A percentile compares a stretch with the other conserved stretches of the same genome.
These are phyloP conservation scores for Hoplodrina blanda DNA, from an alignment of 2,888 invertebrate species.

Conservation along the genomic window DNA sequence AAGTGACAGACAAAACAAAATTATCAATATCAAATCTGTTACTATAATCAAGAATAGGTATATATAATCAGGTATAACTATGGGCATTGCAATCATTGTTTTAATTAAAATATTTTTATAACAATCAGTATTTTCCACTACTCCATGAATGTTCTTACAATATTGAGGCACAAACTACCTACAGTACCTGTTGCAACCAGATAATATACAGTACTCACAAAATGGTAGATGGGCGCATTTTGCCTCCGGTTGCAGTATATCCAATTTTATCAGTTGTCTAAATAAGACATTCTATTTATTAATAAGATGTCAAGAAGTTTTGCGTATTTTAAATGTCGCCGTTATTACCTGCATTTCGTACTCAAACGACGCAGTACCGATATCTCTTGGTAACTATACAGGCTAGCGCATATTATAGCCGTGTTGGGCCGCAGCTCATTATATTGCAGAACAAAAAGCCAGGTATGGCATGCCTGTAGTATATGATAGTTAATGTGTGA, in stretches of 20 bases:
- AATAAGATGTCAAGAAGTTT: neutral
- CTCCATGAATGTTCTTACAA: slow-evolving; percentile 42
- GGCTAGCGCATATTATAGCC: slow-evolving; percentile 11
- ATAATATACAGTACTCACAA: slow-evolving; percentile 7
- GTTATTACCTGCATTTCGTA: slow-evolving; percentile 6
- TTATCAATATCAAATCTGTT: slow-evolving; percentile 37
- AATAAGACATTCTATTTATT: slow-evolving; percentile 2
- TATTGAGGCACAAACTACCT: slow-evolving; percentile 19
- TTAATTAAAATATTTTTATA: slow-evolving; percentile 19
- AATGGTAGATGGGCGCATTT: neutral
- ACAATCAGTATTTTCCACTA: slow-evolving; percentile 8
- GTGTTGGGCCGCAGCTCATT: slow-evolving; percentile 1
- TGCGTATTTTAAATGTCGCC: neutral
- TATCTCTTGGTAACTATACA: slow-evolving; percentile 18
- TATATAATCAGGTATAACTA: neutral
- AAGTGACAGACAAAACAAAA: slow-evolving; percentile 24
- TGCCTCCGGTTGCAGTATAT: slow-evolving; percentile 12
- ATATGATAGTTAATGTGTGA: neutral
- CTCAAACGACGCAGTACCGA: slow-evolving; percentile 9
- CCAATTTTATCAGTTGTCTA: neutral
- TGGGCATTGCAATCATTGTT: slow-evolving; percentile 13
- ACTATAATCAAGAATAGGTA: slow-evolving; percentile 17
- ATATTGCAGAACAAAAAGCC: slow-evolving; percentile 5
- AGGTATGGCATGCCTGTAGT: neutral
- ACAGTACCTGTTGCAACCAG: slow-evolving; percentile 17